Percentiles rank a stretch among this genome's conserved stretches.
These are phyloP conservation scores for Nothoprocta perdicaria DNA, from an alignment of 2,113 vertebrate species.

Conservation along the genomic window DNA sequence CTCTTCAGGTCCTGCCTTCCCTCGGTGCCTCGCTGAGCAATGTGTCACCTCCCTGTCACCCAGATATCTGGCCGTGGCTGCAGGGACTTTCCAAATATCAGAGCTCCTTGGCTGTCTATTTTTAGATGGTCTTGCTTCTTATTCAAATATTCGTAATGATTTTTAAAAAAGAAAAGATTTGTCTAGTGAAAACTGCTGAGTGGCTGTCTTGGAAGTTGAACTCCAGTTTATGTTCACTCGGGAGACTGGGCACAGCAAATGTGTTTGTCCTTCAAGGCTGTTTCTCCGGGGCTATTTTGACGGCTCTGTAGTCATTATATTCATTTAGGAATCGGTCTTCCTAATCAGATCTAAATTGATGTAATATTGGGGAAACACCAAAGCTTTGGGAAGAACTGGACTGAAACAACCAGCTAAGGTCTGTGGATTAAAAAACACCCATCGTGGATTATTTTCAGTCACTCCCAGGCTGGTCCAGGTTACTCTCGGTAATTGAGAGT, in stretches of 20 bases:
- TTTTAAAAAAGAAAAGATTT: neutral
- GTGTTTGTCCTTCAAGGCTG: neutral
- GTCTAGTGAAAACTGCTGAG: neutral
- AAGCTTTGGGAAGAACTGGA: neutral
- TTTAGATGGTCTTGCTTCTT: neutral
- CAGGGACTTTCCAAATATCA: accelerated
- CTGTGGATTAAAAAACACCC: neutral
- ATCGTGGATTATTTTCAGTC: neutral
- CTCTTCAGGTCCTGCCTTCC: neutral
- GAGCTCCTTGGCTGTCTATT: neutral
- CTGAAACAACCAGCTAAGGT: neutral
- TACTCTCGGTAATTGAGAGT: neutral
- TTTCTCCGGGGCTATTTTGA: conserved; percentile 18
- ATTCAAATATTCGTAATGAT: neutral
- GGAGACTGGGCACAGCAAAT: neutral
- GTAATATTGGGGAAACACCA: accelerated
- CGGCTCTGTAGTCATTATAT: neutral
- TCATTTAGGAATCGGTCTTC: neutral
- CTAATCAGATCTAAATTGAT: conserved; percentile 12
- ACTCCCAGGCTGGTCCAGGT: neutral
- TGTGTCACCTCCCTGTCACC: neutral
- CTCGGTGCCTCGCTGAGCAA: neutral
- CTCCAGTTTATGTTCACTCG: neutral
- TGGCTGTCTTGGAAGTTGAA: neutral
- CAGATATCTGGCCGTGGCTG: neutral